Evolutionary conservation across 2,888 invertebrate genomes (phyloP), one percentile per base, ranked within the genome.

Genomic region (Cynaeus angustus): DNA sequence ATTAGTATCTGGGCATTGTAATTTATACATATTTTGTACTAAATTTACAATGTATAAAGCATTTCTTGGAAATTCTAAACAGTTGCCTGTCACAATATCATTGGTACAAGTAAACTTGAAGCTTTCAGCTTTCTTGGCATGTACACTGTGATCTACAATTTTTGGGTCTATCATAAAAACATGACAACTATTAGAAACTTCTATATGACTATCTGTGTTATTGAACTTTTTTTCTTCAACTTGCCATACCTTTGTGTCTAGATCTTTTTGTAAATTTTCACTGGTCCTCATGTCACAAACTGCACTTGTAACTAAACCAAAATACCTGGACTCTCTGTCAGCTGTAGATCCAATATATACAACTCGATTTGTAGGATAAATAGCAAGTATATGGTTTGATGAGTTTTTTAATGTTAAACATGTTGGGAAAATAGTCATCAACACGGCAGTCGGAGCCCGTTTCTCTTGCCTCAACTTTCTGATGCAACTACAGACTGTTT

Each of bases 81-180:
- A 97, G 74, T 90, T 86, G 75, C 93, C 93, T 0, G 92, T 89
- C 1, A 94, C 91, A 0, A 92, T 90, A 79, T 94, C 94, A 77
- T 90, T 87, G 0, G 94, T 94, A 82, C 97, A 97, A n/a, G 88
- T 89, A 66, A 98, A 91, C 75, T 93, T 92, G 85, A 98, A 98
- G 74, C 91, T 91, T 74, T 91, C 90, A 0, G 96, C 96, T 79
- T 93, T 91, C n/a, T 89, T 87, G 1, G 90, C 85, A 84, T 98
- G 98, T 45, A 91, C 89, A 26, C 89, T 89, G 82, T 98, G 98
- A 68, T 94, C 92, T 3, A 92, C 90, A 77, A 96, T 87, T 83
- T 96, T 92, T 0, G 95, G 92, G 82, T 98, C 97, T 6, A 97
- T 94, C 69, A 95, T 95, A 83, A 98, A 98, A 0, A 98, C 96